Percentiles rank a stretch among this genome's conserved stretches.
phyloP scores from a whole-genome alignment of 2,888 invertebrate species.

The Strigamia maritima region DNA sequence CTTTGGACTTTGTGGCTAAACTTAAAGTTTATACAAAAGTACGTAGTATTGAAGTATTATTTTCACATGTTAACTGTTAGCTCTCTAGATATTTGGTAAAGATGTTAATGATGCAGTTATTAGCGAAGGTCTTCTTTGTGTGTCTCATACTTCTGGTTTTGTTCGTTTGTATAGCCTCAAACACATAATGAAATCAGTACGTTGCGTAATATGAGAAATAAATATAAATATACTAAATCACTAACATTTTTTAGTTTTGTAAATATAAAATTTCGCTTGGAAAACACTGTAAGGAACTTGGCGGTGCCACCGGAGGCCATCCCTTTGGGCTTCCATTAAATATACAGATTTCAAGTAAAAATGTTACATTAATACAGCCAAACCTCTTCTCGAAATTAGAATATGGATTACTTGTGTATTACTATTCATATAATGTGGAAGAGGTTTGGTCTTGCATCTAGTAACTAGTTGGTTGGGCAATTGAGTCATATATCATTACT shows the following conservation, averaged over 20 bases:
- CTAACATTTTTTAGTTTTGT: neutral
- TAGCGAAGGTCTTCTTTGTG: slow-evolving; percentile 29
- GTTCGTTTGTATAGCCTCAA: slow-evolving; percentile 26
- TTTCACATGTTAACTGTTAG: too few species aligned
- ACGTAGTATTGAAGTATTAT: too few species aligned
- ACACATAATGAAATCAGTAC: neutral
- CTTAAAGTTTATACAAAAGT: slow-evolving; percentile 12
- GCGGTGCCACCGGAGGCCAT: neutral
- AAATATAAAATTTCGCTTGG: neutral
- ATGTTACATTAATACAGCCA: neutral
- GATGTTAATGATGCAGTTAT: slow-evolving; percentile 30
- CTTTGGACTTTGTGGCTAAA: slow-evolving; percentile 12
- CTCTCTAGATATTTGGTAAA: slow-evolving; percentile 34
- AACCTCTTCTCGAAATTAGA: too few species aligned
- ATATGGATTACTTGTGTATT: too few species aligned
- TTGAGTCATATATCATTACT: neutral
- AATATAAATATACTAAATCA: neutral
- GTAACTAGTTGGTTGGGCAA: too few species aligned
- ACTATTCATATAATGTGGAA: too few species aligned
- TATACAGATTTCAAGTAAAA: neutral
- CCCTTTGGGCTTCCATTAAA: neutral
- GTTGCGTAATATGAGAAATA: neutral
- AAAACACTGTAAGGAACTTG: neutral
- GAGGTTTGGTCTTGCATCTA: too few species aligned
- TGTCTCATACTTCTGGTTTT: neutral